These are phyloP conservation scores for Bimastos eiseni DNA, from an alignment of 2,888 invertebrate genomes.

Conservation along the genomic window DNA sequence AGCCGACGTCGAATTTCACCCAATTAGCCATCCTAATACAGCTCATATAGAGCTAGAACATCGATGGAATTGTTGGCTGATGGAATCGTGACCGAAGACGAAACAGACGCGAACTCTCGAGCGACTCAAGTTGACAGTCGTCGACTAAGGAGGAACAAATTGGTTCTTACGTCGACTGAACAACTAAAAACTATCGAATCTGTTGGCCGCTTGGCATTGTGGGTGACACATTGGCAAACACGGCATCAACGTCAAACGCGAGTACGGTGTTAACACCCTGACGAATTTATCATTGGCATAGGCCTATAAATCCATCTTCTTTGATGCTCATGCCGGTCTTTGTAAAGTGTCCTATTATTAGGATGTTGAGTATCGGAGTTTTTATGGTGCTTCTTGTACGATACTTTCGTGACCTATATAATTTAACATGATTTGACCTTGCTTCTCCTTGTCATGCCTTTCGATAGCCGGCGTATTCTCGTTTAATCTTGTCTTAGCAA, in stretches of 20 bases:
- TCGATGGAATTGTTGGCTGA: neutral
- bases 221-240: neutral
- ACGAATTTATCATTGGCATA: neutral
- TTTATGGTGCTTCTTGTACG: neutral
- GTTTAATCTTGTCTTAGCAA: no score
- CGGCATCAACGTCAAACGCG: neutral
- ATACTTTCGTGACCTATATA: neutral
- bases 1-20: neutral
- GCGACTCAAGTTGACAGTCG: neutral
- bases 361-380: neutral
- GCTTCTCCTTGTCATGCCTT: no score
- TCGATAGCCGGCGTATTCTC: no score
- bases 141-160: neutral
- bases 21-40: neutral
- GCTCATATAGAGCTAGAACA: neutral
- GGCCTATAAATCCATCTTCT: no score
- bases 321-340: no score
- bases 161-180: neutral
- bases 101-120: slow-evolving; percentile 13
- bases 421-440: no score
- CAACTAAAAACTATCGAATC: neutral
- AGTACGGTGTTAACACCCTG: neutral
- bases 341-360: neutral
- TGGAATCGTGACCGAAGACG: neutral
- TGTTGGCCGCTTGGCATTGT: neutral